Conservation (phyloP, 1,140 invertebrate genomes). For the Cydia splendana region DNA sequence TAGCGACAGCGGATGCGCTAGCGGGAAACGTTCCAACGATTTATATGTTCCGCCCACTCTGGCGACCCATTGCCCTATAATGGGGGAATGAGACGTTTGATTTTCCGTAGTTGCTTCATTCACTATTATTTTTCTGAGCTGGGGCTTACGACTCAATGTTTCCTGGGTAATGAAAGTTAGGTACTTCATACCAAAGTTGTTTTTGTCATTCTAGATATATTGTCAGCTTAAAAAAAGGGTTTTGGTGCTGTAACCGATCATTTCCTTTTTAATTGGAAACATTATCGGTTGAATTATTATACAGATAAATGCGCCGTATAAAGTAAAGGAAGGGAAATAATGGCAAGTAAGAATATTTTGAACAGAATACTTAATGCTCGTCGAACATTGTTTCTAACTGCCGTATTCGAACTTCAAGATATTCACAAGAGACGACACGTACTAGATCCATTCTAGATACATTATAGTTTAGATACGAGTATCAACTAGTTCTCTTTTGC, state of each 20-base stretch:
- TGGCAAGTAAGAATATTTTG: too few species aligned
- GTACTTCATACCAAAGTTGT: neutral
- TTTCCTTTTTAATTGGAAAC: constrained; percentile 2
- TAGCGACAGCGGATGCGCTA: neutral
- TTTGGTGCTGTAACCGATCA: neutral
- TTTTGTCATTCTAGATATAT: neutral
- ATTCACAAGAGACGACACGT: too few species aligned
- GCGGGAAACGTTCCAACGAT: constrained; percentile 16
- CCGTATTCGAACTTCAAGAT: too few species aligned
- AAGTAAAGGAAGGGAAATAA: neutral
- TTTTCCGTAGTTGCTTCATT: constrained; percentile 9
- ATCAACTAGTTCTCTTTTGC: too few species aligned
- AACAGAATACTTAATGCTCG: too few species aligned
- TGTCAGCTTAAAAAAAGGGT: neutral
- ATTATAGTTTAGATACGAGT: too few species aligned
- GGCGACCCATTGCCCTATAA: neutral
- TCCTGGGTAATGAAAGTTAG: neutral
- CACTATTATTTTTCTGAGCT: neutral
- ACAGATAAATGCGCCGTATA: neutral
- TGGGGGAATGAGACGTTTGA: constrained; percentile 16
- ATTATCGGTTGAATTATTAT: constrained; percentile 6
- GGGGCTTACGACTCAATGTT: neutral
- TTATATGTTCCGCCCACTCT: constrained; percentile 9
- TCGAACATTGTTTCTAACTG: too few species aligned
- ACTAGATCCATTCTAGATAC: too few species aligned